Conservation (phyloP, 2,797 vertebrate genomes). For the Phoxinus dragarum region DNA sequence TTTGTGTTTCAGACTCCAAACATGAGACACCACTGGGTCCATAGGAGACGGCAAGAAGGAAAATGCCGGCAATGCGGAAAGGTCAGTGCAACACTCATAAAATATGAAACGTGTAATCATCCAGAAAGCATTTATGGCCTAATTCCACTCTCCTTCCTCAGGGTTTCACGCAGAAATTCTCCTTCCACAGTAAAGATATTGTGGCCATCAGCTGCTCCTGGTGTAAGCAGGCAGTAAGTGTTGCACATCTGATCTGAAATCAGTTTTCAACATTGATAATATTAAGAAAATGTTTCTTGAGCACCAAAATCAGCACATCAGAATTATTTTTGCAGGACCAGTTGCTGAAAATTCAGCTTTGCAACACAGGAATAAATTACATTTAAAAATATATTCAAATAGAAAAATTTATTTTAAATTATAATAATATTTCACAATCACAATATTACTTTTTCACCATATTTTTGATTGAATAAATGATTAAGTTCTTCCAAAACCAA, state of each 20-base stretch:
- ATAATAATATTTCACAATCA: neutral
- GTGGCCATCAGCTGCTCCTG: conserved; percentile 98
- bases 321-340: neutral
- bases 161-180: conserved; percentile 98
- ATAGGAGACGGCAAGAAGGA: conserved; percentile 91
- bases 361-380: neutral
- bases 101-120: neutral
- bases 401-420: neutral
- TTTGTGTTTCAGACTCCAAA: conserved; percentile 79
- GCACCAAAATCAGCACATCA: neutral
- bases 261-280: neutral
- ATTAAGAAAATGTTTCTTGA: neutral
- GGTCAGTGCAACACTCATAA: conserved; percentile 70
- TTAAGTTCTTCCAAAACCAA: neutral
- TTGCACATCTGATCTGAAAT: neutral
- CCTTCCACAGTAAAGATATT: conserved; percentile 97
- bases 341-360: neutral
- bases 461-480: neutral
- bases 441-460: neutral
- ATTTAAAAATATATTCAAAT: neutral
- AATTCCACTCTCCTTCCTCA: conserved; percentile 60
- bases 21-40: conserved; percentile 89
- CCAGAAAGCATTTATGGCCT: neutral
- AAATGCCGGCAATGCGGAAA: conserved; percentile 96
- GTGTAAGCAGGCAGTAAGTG: conserved; percentile 97